phyloP scores from a whole-genome alignment of 2,888 invertebrate species.

The Margaritifera margaritifera region DNA sequence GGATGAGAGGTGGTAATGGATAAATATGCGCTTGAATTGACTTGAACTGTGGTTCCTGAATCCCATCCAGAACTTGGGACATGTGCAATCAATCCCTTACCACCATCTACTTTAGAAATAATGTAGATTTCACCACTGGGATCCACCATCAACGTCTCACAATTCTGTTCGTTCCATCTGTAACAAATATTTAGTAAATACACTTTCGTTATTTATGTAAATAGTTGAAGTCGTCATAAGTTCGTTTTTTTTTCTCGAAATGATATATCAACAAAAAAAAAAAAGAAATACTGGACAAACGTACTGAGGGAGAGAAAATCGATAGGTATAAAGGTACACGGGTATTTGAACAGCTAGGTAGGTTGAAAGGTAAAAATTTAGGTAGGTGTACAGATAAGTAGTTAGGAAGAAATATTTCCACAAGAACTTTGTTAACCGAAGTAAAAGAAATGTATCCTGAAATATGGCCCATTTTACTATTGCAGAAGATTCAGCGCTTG shows the following conservation, averaged over 20 bases:
- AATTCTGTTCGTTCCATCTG: conserved; percentile 25
- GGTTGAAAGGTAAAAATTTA: not conserved
- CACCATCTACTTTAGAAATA: conserved; percentile 18
- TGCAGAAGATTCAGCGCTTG: not conserved
- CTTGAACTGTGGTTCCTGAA: conserved; percentile 12
- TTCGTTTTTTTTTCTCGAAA: not conserved
- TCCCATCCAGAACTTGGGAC: conserved; percentile 37
- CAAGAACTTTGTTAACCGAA: no score
- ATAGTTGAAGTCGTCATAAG: not conserved
- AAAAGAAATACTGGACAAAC: not conserved
- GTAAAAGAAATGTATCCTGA: not conserved
- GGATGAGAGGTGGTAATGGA: conserved; percentile 7
- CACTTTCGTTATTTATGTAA: not conserved
- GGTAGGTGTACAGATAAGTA: not conserved
- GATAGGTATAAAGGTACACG: not conserved
- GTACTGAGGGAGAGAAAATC: not conserved
- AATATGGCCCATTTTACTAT: not conserved
- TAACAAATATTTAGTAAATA: not conserved
- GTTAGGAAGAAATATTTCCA: no score
- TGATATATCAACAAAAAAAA: not conserved
- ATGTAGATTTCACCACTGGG: conserved; percentile 18
- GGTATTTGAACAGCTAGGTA: not conserved
- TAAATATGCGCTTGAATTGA: conserved; percentile 25
- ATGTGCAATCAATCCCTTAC: conserved; percentile 27
- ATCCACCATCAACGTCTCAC: conserved; percentile 28